These are phyloP conservation scores for Ameiurus melas DNA, from an alignment of 2,113 vertebrate genomes.

Conservation along the genomic window DNA sequence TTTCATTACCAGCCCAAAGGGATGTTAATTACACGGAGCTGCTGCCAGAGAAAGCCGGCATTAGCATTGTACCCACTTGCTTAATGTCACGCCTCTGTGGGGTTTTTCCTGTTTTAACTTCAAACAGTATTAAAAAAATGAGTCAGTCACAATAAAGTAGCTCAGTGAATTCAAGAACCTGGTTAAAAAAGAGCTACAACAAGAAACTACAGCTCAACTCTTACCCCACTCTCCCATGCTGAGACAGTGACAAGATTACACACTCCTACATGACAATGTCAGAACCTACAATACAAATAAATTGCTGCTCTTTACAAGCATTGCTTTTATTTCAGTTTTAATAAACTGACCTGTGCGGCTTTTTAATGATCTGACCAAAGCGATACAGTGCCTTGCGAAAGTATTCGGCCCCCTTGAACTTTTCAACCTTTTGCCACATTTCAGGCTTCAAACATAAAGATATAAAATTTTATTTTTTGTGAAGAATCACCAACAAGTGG, in stretches of 20 bases:
- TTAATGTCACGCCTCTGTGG: slow-evolving; percentile 49
- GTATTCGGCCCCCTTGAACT: no score
- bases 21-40: slow-evolving; percentile 65
- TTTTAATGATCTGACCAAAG: background rate
- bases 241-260: background rate
- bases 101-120: slow-evolving; percentile 33
- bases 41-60: slow-evolving; percentile 47
- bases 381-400: no score
- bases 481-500: no score
- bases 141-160: slow-evolving; percentile 18
- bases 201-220: no score
- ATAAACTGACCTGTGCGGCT: background rate
- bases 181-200: no score
- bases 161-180: background rate
- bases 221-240: background rate
- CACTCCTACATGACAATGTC: background rate
- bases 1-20: slow-evolving; percentile 53
- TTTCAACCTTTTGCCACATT: no score
- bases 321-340: background rate
- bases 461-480: no score
- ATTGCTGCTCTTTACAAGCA: background rate
- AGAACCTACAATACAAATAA: background rate
- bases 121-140: background rate
- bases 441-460: no score
- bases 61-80: slow-evolving; percentile 38